Percentiles rank a stretch among this genome's conserved stretches.
phyloP scores from a whole-genome alignment of 1,140 invertebrate genomes.

The Phymorhynchus buccinoides region DNA sequence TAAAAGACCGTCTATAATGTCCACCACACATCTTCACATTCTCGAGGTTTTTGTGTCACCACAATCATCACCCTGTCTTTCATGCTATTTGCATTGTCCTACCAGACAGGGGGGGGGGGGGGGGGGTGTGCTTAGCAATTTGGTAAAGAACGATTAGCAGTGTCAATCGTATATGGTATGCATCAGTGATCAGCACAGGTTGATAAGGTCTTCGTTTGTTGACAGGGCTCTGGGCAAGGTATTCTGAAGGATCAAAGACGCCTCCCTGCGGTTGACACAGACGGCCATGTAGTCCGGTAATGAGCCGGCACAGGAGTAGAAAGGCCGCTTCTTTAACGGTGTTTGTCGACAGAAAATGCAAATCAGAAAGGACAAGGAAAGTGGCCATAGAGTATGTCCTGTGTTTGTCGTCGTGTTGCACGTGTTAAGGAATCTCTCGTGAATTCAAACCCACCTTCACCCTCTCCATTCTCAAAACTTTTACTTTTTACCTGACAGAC shows the following conservation, averaged over 20 bases:
- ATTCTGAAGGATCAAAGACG: not conserved
- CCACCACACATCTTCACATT: not conserved
- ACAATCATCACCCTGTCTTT: not conserved
- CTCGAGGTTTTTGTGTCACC: not conserved
- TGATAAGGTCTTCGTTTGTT: not conserved
- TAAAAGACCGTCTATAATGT: not conserved
- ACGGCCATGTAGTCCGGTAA: not conserved
- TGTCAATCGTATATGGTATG: too few species aligned
- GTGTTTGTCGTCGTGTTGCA: too few species aligned
- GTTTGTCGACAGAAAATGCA: not conserved
- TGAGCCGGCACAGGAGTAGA: not conserved
- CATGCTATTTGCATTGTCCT: not conserved
- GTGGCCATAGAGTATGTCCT: too few species aligned
- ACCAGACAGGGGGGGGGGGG: too few species aligned
- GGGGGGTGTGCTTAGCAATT: conserved; percentile 28
- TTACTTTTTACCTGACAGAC: too few species aligned
- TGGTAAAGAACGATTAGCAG: not conserved
- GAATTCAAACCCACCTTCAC: too few species aligned
- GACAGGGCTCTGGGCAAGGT: not conserved
- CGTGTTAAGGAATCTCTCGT: too few species aligned
- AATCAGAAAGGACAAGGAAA: not conserved
- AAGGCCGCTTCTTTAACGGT: too few species aligned
- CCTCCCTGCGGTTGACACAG: not conserved
- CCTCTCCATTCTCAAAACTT: too few species aligned
- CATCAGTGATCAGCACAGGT: not conserved